Evolutionary conservation across 53 echinoderm and acorn worm species (phyloP).

Genomic region (Pentamera pediparva): DNA sequence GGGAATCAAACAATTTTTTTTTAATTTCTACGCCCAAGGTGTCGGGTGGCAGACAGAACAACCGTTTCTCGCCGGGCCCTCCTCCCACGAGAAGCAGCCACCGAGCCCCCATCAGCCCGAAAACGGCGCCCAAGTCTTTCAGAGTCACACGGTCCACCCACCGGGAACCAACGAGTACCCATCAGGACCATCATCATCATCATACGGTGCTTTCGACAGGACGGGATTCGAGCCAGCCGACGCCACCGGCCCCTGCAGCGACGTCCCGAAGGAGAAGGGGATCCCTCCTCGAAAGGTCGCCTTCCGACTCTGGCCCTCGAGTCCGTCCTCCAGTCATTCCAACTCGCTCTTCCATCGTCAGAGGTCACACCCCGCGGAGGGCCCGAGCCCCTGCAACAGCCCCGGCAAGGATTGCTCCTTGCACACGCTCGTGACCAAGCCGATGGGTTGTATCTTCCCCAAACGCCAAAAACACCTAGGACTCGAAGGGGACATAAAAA

Average conservation of each 20-base stretch:
- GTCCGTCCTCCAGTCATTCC: conserved; percentile 18
- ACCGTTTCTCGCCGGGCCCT: no score
- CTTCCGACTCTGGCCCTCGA: conserved; percentile 1
- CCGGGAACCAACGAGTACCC: conserved; percentile 1
- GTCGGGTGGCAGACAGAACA: no score
- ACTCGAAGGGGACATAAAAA: conserved; percentile 92
- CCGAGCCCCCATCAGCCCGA: not conserved
- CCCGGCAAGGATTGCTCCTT: conserved; percentile 10
- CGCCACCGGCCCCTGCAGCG: no score
- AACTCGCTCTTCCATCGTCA: not conserved
- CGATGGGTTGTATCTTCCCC: conserved; percentile 98
- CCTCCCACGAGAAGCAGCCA: no score
- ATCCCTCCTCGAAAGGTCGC: conserved; percentile 14
- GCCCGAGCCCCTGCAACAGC: not conserved
- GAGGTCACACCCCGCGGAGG: not conserved
- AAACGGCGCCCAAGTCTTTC: not conserved
- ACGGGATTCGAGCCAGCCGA: not conserved
- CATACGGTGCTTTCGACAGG: conserved; percentile 4
- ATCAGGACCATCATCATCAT: no score
- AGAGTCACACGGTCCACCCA: conserved; percentile 4
- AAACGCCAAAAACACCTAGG: conserved; percentile 92
- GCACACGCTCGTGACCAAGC: conserved; percentile 41
- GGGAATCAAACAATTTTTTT: no score
- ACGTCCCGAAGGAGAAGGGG: not conserved
- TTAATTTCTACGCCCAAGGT: no score